Conservation (phyloP, 1,140 invertebrate genomes). For the Halotydeus destructor region DNA sequence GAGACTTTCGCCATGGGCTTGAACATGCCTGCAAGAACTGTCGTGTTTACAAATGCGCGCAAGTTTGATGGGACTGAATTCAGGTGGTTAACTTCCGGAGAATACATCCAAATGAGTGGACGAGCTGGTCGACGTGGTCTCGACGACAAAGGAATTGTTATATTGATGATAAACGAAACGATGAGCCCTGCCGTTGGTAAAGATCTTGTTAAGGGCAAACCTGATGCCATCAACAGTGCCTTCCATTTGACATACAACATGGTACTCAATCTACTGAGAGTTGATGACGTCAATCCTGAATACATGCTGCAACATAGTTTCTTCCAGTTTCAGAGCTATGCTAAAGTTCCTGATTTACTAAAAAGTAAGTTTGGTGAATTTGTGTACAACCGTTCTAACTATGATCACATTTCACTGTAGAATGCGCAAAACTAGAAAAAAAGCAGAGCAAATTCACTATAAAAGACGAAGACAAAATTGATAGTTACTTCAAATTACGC, state of each 20-base stretch:
- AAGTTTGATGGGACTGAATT: slow-evolving; percentile 98
- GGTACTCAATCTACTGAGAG: slow-evolving; percentile 82
- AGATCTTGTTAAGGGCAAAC: slow-evolving; percentile 53
- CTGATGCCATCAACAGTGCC: slow-evolving; percentile 92
- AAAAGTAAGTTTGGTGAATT: slow-evolving; percentile 38
- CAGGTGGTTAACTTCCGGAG: slow-evolving; percentile 79
- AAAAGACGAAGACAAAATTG: slow-evolving; percentile 46
- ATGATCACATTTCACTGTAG: slow-evolving; percentile 27
- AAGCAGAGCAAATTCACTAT: slow-evolving; percentile 34
- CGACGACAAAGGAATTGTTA: slow-evolving; percentile 90
- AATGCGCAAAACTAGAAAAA: slow-evolving; percentile 45
- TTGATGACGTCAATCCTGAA: slow-evolving; percentile 98
- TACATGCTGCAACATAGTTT: slow-evolving; percentile 98
- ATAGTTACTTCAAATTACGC: slow-evolving; percentile 60
- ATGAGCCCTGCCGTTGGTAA: slow-evolving; percentile 64
- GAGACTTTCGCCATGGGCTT: slow-evolving; percentile 17
- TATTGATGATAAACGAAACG: slow-evolving; percentile 95
- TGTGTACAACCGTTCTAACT: slow-evolving; percentile 1
- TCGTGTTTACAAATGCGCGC: slow-evolving; percentile 76
- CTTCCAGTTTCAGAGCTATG: slow-evolving; percentile 97
- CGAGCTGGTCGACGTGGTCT: slow-evolving; percentile 87
- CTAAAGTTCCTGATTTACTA: slow-evolving; percentile 66
- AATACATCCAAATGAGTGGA: slow-evolving; percentile 99
- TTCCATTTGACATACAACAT: slow-evolving; percentile 99
- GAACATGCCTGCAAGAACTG: slow-evolving; percentile 53